Conservation (phyloP, 2,888 invertebrate species). For the Epirrhoe alternata region DNA sequence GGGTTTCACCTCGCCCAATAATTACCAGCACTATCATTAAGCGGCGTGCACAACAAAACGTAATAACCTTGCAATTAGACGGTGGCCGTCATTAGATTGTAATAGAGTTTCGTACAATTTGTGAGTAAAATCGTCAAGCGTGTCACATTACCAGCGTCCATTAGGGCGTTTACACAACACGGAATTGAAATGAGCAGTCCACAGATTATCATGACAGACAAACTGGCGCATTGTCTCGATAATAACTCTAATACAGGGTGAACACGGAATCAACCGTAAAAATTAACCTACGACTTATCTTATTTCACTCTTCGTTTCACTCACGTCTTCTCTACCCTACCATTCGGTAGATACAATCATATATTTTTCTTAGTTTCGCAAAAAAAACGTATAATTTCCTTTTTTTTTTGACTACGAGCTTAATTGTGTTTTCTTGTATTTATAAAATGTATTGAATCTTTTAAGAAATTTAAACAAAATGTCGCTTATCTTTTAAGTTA, state of each 20-base stretch:
- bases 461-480: not conserved
- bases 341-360: no score
- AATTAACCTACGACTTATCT: constrained; percentile 1
- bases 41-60: constrained; percentile 79
- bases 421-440: no score
- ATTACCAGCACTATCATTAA: constrained; percentile 80
- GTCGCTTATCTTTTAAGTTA: not conserved
- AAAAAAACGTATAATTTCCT: no score
- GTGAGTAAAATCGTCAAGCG: constrained; percentile 85
- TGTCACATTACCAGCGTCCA: constrained; percentile 83
- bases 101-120: constrained; percentile 85
- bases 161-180: constrained; percentile 85
- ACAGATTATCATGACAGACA: constrained; percentile 84
- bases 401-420: no score
- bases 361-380: no score
- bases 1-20: constrained; percentile 83
- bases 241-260: constrained; percentile 76
- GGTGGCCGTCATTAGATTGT: constrained; percentile 83
- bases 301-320: no score
- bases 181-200: constrained; percentile 83
- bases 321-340: no score
- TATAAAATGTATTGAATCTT: no score
- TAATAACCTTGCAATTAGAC: constrained; percentile 84
- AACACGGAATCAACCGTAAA: constrained; percentile 26
- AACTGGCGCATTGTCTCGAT: constrained; percentile 81